Evolutionary conservation across 2,113 vertebrate genomes (phyloP).

Genomic region (Microcebus lehilahytsara): DNA sequence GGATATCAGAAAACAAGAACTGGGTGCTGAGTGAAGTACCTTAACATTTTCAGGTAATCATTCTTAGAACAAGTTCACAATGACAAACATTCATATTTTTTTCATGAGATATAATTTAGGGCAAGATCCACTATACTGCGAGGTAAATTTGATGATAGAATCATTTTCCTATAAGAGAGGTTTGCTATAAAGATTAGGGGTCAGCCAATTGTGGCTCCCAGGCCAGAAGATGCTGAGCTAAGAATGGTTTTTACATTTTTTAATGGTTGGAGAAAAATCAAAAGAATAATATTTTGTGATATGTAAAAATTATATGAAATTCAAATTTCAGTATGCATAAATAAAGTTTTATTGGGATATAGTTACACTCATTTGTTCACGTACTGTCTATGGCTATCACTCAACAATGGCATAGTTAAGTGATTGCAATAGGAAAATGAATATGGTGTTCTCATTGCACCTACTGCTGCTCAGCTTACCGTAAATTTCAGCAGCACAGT

Average conservation of each 20-base stretch:
- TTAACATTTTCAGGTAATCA: not conserved
- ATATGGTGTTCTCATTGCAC: not conserved
- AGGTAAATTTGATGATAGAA: not conserved
- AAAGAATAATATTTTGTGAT: not conserved
- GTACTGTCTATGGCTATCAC: not conserved
- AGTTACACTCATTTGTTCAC: not conserved
- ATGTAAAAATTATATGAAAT: not conserved
- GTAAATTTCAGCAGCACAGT: not conserved
- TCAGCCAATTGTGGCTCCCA: not conserved
- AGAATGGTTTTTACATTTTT: not conserved
- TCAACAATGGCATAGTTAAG: not conserved
- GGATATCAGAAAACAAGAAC: not conserved
- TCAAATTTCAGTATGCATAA: not conserved
- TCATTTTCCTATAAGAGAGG: not conserved
- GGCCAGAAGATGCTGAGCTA: not conserved
- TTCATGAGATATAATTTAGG: not conserved
- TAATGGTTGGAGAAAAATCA: not conserved
- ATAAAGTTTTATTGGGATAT: not conserved
- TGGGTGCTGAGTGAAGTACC: not conserved
- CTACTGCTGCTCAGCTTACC: not conserved
- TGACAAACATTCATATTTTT: not conserved
- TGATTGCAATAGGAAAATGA: not conserved
- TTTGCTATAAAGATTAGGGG: not conserved
- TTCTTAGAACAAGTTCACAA: not conserved
- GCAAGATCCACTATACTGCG: not conserved